Evolutionary conservation across 2,797 vertebrate genomes (phyloP), one percentile per base, ranked within the genome.

Genomic region (Champsocephalus gunnari): DNA sequence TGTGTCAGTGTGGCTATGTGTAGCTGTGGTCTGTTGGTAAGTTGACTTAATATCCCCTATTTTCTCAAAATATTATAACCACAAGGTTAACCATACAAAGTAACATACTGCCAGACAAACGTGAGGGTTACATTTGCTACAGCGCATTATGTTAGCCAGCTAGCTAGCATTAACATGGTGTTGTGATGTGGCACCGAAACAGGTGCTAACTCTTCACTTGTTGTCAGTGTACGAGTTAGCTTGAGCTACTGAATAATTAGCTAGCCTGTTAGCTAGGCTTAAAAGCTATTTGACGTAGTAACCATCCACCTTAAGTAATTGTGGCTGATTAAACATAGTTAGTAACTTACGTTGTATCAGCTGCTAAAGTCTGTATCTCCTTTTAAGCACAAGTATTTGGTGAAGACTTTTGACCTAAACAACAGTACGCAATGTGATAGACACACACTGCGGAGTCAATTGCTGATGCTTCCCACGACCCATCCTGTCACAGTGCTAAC

Each of bases 141-240:
- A 16, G 8, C 12, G 9, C 16, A 9, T 45, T 43, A 48, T 12
- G 9, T 44, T 63, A 60, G 77, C 70, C 48, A 19, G 75, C 63
- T 68, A 66, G 62, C 51, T n/a, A 68, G 64, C 53, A 17, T 59
- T 13, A 55, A 17, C 47, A 34, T 41, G 12, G 28, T 44, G 57
- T 12, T 83, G 87, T 92, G 89, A 92, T 93, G 91, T 93, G 92
- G 92, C 92, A 90, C 75, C 90, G 87, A 88, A 24, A 2, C 24
- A 24, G 2, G 24, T 24, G 85, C 78, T 84, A 80, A 89, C 81
- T 81, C 66, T 32, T 86, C 82, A 76, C 71, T 57, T 80, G 68
- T 75, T 71, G 58, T 73, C 61, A 43, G 43, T 21, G 16, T 50
- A 13, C 13, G 13, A 58, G 47, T 71, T 71, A 82, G 74, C 66